Base-by-base conservation (phyloP, 1,140 invertebrate genomes). In the Solenopsis invicta region DNA sequence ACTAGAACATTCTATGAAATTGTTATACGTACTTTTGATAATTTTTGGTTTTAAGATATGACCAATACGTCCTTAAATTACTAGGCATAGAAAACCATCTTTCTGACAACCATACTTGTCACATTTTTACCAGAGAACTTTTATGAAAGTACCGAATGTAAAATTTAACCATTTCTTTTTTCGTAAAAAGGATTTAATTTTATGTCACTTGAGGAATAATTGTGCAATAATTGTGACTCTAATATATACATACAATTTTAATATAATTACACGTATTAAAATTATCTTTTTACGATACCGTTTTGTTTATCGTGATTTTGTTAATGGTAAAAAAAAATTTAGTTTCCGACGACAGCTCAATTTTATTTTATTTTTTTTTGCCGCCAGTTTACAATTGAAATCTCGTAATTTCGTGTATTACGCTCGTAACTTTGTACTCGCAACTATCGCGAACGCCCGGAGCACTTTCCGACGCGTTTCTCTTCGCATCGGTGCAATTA, bases 401-500 rank as follows among this genome's bases (percentile, higher is more conserved):
- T 74, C 54, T 29, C 54, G 41, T 66, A 52, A 29, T 13, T 67
- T 72, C 66, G 67, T 21, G 67, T 34, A 72, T 61, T 82, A 59
- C 18, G 24, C 29, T 37, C 69, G 76, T 54, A 82, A 82, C 66
- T 82, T 82, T 24, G 52, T 59, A 48, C 54, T 59, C 8, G 24
- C 21, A 71, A 56, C 78, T 72, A 71, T 24, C 48, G 50, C 50
- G 78, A 45, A 61, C 24, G 66, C 80, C 66, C 41, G 80, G 18
- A 82, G 80, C 80, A 72, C 41, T 82, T 82, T 50, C 24, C 66
- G 41, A 48, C 37, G 64, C 69, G 34, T 71, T 74, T 82, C 18
- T 37, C 12, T 48, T 54, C 37, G 54, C 37, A 87, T 76, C 69
- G 37, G 9, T 16, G 48, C 64, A 87, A 88, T 87, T 88, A 88